phyloP scores from a whole-genome alignment of 2,113 vertebrate species.

The Aix galericulata region DNA sequence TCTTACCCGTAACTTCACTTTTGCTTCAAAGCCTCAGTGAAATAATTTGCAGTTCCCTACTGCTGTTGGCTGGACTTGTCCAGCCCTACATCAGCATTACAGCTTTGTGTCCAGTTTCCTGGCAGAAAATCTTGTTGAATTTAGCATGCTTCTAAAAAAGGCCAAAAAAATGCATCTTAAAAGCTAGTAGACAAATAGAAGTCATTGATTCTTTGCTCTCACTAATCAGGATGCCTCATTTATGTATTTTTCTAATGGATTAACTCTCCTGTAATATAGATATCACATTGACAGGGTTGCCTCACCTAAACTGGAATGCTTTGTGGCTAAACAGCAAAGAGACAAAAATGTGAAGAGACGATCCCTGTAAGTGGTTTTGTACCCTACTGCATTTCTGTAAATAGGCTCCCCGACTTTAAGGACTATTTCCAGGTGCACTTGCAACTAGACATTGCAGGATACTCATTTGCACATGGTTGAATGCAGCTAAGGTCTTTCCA shows the following conservation, averaged over 20 bases:
- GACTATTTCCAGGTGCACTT: not conserved
- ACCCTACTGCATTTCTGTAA: not conserved
- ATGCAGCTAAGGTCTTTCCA: not conserved
- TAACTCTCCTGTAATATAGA: not conserved
- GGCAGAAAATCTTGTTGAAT: not conserved
- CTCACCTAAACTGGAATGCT: not conserved
- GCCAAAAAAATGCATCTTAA: not conserved
- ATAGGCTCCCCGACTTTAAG: not conserved
- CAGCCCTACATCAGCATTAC: not conserved
- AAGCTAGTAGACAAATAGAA: not conserved
- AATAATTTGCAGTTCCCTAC: not conserved
- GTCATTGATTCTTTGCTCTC: not conserved
- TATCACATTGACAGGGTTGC: not conserved
- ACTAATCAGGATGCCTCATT: not conserved
- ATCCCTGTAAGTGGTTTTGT: not conserved
- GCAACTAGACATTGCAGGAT: not conserved
- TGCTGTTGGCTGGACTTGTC: not conserved
- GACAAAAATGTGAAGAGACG: not conserved
- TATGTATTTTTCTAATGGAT: not conserved
- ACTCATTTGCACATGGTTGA: not conserved
- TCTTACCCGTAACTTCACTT: not conserved
- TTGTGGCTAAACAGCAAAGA: not conserved
- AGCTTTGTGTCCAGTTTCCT: not conserved
- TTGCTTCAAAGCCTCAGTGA: not conserved
- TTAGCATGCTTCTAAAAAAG: not conserved